Percentiles rank a stretch among this genome's conserved stretches.
phyloP scores from a whole-genome alignment of 2,797 vertebrate genomes.

The Semaprochilodus insignis region DNA sequence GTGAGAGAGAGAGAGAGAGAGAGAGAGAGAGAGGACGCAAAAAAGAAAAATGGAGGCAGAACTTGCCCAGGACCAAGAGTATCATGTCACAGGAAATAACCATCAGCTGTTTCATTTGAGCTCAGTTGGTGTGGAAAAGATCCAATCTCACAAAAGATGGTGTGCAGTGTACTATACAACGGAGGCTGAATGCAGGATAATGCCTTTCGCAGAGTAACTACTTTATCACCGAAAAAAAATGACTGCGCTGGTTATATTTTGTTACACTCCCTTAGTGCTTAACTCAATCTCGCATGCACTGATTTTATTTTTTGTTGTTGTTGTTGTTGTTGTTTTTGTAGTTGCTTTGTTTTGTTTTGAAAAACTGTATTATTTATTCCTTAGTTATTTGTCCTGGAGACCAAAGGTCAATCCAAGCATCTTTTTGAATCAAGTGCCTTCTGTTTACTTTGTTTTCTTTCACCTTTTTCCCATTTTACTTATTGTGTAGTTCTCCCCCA shows the following conservation, averaged over 20 bases:
- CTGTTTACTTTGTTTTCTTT: background rate
- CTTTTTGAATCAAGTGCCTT: background rate
- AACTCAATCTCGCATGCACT: background rate
- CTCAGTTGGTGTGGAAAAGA: constrained; percentile 35
- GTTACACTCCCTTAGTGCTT: background rate
- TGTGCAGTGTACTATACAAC: constrained; percentile 7
- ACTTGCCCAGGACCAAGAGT: constrained; percentile 9
- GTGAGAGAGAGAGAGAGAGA: no score
- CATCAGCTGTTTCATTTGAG: constrained; percentile 38
- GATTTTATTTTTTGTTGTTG: background rate
- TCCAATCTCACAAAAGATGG: constrained; percentile 34
- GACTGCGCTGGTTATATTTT: background rate
- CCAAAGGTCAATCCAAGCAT: background rate
- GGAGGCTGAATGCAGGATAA: constrained; percentile 14
- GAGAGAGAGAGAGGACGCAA: no score
- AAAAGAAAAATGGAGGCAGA: constrained; percentile 8
- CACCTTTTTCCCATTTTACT: background rate
- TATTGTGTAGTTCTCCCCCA: background rate
- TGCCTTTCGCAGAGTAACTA: constrained; percentile 21
- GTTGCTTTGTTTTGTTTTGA: no score
- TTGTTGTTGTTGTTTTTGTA: no score
- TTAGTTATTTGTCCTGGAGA: background rate
- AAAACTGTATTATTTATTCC: constrained; percentile 2
- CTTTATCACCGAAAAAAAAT: constrained; percentile 1
- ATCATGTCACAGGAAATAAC: constrained; percentile 38